Evolutionary conservation across 2,797 vertebrate species (phyloP).

Genomic region (Clarias platycephalus): DNA sequence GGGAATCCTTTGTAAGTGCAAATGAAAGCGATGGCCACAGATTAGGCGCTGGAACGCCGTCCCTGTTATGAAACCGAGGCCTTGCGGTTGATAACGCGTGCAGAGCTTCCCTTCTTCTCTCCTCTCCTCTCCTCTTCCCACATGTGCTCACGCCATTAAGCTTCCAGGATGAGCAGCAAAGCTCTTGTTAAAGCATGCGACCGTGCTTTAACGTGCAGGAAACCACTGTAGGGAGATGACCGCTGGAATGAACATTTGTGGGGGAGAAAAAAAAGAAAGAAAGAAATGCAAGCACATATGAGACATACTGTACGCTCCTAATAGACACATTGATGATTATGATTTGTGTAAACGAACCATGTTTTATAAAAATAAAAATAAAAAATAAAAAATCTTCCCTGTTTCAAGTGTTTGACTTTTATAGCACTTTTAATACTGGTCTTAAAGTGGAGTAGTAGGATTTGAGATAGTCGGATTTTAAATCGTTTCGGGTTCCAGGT

Average conservation of each 20-base stretch:
- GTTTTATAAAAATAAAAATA: not conserved
- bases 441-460: too few species aligned
- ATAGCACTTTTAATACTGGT: not conserved
- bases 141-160: slow-evolving; percentile 64
- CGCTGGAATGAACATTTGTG: not conserved
- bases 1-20: slow-evolving; percentile 44
- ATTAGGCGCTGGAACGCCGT: slow-evolving; percentile 46
- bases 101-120: slow-evolving; percentile 52
- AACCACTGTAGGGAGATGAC: slow-evolving; percentile 11
- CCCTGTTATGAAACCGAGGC: slow-evolving; percentile 44
- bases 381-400: not conserved
- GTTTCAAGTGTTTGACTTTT: not conserved
- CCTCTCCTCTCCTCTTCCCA: slow-evolving; percentile 43
- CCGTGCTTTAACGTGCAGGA: not conserved
- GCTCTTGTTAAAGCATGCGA: slow-evolving; percentile 37
- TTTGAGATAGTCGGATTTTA: not conserved
- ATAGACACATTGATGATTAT: not conserved
- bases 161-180: slow-evolving; percentile 41
- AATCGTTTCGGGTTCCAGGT: not conserved
- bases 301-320: not conserved
- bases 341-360: not conserved
- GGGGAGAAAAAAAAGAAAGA: not conserved
- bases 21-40: slow-evolving; percentile 39
- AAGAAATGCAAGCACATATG: not conserved
- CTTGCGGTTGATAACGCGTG: slow-evolving; percentile 50